Evolutionary conservation across 1,140 invertebrate species (phyloP).

Genomic region (Hesperophylax magnus): DNA sequence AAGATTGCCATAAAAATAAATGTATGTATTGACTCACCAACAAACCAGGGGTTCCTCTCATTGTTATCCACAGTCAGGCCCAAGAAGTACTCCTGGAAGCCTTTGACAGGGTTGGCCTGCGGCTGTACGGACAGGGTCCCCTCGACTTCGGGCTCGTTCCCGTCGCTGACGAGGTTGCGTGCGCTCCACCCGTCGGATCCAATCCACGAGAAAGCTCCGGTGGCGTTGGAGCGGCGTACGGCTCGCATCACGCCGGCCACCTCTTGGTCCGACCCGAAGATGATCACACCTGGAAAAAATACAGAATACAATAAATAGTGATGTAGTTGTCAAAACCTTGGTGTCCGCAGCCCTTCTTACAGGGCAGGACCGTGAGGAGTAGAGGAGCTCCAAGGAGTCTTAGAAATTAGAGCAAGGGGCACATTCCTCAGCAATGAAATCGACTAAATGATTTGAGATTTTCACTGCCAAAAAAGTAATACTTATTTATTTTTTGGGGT

Average conservation of each 20-base stretch:
- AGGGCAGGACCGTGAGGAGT: too few species aligned
- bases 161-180: conserved; percentile 85
- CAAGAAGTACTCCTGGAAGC: conserved; percentile 92
- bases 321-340: too few species aligned
- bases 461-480: too few species aligned
- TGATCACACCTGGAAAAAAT: conserved; percentile 85
- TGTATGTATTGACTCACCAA: conserved; percentile 75
- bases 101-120: conserved; percentile 87
- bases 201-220: conserved; percentile 93
- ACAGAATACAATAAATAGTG: too few species aligned
- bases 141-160: conserved; percentile 90
- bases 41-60: conserved; percentile 93
- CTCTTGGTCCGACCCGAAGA: conserved; percentile 97
- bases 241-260: conserved; percentile 95
- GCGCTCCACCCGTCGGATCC: conserved; percentile 95
- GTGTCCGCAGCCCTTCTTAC: too few species aligned
- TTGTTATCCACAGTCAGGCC: conserved; percentile 89
- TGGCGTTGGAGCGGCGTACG: conserved; percentile 88
- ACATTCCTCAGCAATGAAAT: too few species aligned
- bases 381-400: too few species aligned
- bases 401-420: too few species aligned
- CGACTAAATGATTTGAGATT: too few species aligned
- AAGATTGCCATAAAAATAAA: too few species aligned
- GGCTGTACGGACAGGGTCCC: conserved; percentile 94
- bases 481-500: too few species aligned